A percentile compares a stretch with the other conserved stretches of the same genome.
phyloP scores from a whole-genome alignment of 2,797 vertebrate species.

The Poecilia picta region DNA sequence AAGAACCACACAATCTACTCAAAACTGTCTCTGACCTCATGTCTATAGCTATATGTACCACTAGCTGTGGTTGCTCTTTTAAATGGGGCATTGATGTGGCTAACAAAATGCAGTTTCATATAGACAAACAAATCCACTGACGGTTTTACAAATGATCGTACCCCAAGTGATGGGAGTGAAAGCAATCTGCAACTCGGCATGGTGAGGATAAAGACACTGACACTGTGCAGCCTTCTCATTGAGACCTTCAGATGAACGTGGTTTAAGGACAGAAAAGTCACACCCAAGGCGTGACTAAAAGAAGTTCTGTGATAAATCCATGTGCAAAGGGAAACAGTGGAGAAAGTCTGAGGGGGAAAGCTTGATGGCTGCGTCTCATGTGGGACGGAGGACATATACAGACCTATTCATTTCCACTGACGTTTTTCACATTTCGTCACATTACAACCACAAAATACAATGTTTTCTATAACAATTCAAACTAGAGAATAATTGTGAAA shows the following conservation, averaged over 20 bases:
- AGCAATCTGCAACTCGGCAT: background rate
- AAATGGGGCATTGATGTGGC: background rate
- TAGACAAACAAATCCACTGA: background rate
- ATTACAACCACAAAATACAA: background rate
- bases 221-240: background rate
- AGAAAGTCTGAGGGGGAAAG: background rate
- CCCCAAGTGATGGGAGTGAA: background rate
- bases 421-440: background rate
- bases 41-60: background rate
- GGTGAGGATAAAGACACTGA: background rate
- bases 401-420: background rate
- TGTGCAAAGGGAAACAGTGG: background rate
- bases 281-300: background rate
- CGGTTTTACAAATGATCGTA: background rate
- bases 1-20: background rate
- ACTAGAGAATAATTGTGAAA: background rate
- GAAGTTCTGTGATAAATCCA: background rate
- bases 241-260: slow-evolving; percentile 1
- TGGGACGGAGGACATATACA: background rate
- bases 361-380: background rate
- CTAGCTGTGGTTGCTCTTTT: background rate
- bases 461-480: background rate
- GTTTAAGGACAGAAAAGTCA: background rate
- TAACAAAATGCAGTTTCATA: background rate
- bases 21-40: background rate